Evolutionary conservation across 2,888 invertebrate genomes (phyloP), one percentile per base, ranked within the genome.

Genomic region (Chesias legatella): DNA sequence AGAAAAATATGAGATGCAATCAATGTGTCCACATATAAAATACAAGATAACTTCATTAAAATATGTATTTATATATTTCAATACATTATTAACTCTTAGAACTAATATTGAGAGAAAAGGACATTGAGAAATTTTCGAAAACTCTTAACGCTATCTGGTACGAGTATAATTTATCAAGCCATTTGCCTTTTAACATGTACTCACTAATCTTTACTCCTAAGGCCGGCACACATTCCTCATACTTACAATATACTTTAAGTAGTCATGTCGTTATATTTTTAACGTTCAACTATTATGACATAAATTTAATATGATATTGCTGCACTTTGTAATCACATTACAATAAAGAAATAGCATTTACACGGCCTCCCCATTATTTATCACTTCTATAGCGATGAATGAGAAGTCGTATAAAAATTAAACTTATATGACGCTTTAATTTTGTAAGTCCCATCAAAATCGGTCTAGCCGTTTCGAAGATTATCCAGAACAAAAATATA

Each of bases 31-130:
- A 58, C 49, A 43, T 13, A 49, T 35, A 51, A 52, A 51, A 53
- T 50, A 60, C 53, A 55, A 68, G 67, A 66, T 54, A 73, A 73
- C 68, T 70, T 58, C 63, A 63, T 63, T 67, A 68, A 63, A 70
- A 69, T 71, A 69, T 70, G 47, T 58, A 23, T 52, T 46, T 38
- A 38, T 51, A 43, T 37, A 63, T 56, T 67, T 59, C 66, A 69
- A 69, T 70, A 67, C 47, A 51, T 51, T 48, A 62, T 58, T 64
- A 73, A 71, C 80, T 40, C 45, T 79, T 82, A 81, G 52, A 73
- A 82, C 79, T 83, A 84, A 79, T 74, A 71, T 76, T 71, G 77
- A 85, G 85, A 86, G 81, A 72, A 75, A 74, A 74, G 82, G 82
- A 84, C 75, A 77, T 66, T 79, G 81, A 86, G 83, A 83, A 74